A percentile compares a stretch with the other conserved stretches of the same genome.
Evolutionary conservation across 2,888 invertebrate species (phyloP).

Genomic region (Polymixis flavicincta): DNA sequence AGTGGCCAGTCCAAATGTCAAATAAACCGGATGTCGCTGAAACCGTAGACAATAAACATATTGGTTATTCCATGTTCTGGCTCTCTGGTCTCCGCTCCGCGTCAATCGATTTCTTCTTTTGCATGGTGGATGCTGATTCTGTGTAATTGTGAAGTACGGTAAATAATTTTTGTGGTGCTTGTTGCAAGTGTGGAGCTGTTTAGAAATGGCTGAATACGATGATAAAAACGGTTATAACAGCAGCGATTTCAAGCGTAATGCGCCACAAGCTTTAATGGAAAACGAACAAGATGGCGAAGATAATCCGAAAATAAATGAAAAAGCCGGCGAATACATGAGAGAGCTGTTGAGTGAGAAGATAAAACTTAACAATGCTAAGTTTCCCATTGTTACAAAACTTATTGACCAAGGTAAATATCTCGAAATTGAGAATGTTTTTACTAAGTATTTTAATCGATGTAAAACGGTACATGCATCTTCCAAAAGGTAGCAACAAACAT

Average conservation of each 20-base stretch:
- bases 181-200: slow-evolving; percentile 13
- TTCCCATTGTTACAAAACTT: slow-evolving; percentile 92
- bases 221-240: slow-evolving; percentile 86
- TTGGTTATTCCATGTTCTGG: slow-evolving; percentile 17
- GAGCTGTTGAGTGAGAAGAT: slow-evolving; percentile 94
- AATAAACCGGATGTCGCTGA: slow-evolving; percentile 38
- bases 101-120: slow-evolving; percentile 36
- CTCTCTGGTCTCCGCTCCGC: slow-evolving; percentile 13
- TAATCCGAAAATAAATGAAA: slow-evolving; percentile 91
- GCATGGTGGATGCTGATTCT: slow-evolving; percentile 4
- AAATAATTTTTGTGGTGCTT: slow-evolving; percentile 19
- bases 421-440: background rate
- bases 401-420: slow-evolving; percentile 92
- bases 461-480: background rate
- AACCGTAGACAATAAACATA: slow-evolving; percentile 33
- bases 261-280: slow-evolving; percentile 73
- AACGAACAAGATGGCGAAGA: slow-evolving; percentile 90
- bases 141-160: slow-evolving; percentile 25
- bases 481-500: background rate
- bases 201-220: slow-evolving; percentile 82
- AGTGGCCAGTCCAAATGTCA: no score
- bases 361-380: slow-evolving; percentile 92
- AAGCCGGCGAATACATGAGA: slow-evolving; percentile 94
- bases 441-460: background rate
- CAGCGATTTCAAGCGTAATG: slow-evolving; percentile 87